Base-by-base conservation (phyloP, 1,140 invertebrate species). In the Antheraea pernyi region DNA sequence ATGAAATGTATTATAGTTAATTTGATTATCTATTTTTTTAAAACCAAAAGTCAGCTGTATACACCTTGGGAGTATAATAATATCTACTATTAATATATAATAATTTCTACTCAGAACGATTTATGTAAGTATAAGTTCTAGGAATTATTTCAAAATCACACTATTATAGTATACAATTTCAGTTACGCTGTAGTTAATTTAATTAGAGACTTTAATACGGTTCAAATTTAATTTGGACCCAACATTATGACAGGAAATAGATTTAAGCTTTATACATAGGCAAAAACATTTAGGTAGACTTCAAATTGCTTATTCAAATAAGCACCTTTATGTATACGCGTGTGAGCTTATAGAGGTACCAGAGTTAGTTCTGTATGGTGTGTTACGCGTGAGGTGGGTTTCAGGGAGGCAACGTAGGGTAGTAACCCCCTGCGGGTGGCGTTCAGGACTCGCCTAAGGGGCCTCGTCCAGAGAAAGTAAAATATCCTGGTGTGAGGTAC, bases 401-500 rank as follows among this genome's bases (percentile, higher is more conserved):
- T 80, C 77, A 66, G 71, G 75, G 72, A 80, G 82, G 79, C 77
- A 63, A 53, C 30, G 70, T 62, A 66, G 70, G 81, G 70, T 71
- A 69, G 69, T 67, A 74, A 70, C 71, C 76, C 79, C 69, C 74
- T 65, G 68, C 67, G 76, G 82, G 79, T 76, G 79, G 80, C 69
- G 78, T 79, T 77, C 77, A 77, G 75, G 73, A 82, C 81, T 80
- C 85, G 86, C 86, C 85, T 83, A 74, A 86, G 85, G 88, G 87
- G 85, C 77, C 81, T 81, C 88, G 89, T 86, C 89, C 87, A 91
- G 88, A 89, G 86, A 91, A 91, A 91, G 88, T 91, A 88, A 89
- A 91, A 85, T 88, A 87, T 86, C 88, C 87, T 86, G 87, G 85
- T 85, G 78, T 84, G 87, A 80, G 87, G 89, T 85, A 85, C 87